These are phyloP conservation scores for Oscarella lobularis DNA, from an alignment of 37 sponge, comb jelly and placozoan species.

Conservation along the genomic window DNA sequence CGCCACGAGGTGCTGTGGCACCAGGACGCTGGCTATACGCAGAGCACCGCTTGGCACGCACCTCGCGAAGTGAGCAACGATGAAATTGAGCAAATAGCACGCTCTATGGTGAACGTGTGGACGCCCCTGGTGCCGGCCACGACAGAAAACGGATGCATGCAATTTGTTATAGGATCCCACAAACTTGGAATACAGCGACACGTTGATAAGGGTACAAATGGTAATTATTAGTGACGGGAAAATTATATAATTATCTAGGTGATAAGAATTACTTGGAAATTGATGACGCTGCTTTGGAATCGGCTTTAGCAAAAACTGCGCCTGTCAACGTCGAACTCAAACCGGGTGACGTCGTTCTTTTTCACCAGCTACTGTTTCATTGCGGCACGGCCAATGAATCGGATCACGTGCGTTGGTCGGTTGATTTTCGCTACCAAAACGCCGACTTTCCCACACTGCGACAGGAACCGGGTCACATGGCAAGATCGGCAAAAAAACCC, in stretches of 20 bases:
- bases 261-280: not conserved
- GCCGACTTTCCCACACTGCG: not conserved
- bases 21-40: constrained; percentile 7
- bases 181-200: not conserved
- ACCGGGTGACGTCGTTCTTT: constrained; percentile 4
- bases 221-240: too few relatives aligned
- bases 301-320: too few relatives aligned
- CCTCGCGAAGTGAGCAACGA: not conserved
- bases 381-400: not conserved
- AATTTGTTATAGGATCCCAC: not conserved
- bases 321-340: not conserved
- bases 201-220: too few relatives aligned
- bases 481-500: not conserved
- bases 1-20: constrained; percentile 6
- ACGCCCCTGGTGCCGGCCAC: not conserved
- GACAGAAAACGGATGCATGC: constrained; percentile 4
- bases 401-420: not conserved
- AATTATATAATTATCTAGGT: too few relatives aligned
- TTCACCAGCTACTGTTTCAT: not conserved
- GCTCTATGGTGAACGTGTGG: constrained; percentile 7
- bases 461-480: not conserved
- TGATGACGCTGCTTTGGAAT: too few relatives aligned
- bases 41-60: not conserved
- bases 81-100: not conserved
- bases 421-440: constrained; percentile 2